Evolutionary conservation across 2,113 vertebrate species (phyloP).

Genomic region (Microtus pennsylvanicus): DNA sequence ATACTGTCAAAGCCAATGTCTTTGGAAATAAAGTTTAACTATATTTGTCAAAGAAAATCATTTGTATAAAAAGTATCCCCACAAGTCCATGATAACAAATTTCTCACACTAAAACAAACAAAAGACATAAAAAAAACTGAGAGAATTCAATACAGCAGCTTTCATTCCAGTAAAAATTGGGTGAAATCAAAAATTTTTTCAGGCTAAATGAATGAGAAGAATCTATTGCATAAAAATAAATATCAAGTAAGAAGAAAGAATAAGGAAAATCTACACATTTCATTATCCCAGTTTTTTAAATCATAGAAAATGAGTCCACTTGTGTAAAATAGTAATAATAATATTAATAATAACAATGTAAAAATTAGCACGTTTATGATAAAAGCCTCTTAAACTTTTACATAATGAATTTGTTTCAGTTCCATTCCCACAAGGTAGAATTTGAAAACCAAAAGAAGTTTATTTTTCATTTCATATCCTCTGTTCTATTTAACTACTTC

Average conservation of each 20-base stretch:
- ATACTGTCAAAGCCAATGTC: neutral
- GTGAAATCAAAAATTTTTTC: conserved; percentile 5
- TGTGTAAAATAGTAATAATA: neutral
- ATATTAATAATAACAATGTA: neutral
- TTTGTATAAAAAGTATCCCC: neutral
- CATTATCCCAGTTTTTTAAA: neutral
- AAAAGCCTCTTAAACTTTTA: neutral
- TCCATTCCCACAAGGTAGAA: neutral
- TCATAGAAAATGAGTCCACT: neutral
- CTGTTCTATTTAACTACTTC: neutral
- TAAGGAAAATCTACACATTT: neutral
- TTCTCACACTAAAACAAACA: neutral
- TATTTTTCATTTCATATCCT: neutral
- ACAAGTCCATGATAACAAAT: neutral
- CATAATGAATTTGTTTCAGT: neutral
- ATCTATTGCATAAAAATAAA: conserved; percentile 7
- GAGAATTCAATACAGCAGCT: neutral
- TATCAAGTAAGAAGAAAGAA: neutral
- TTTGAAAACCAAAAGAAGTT: conserved; percentile 21
- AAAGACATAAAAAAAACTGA: neutral
- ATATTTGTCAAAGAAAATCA: neutral
- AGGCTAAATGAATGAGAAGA: neutral
- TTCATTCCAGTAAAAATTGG: neutral
- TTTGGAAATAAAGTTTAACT: neutral
- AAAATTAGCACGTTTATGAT: neutral